Evolutionary conservation across 2,797 vertebrate species (phyloP).

Genomic region (Mastacembelus armatus): DNA sequence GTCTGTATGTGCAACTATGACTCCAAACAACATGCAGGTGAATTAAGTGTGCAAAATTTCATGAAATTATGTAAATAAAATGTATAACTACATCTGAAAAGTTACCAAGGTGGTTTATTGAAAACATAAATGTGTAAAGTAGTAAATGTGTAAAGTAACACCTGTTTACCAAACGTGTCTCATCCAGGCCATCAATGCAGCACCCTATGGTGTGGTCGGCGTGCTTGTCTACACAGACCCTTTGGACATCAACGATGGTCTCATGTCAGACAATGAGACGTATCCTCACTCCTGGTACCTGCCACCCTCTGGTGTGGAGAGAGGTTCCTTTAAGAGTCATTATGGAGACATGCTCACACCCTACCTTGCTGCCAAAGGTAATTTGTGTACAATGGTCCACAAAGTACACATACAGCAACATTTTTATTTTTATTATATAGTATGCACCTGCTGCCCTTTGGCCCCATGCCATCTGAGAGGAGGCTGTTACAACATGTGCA

Average conservation of each 20-base stretch:
- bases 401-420: too few species aligned
- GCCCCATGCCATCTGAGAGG: background rate
- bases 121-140: too few species aligned
- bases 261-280: constrained; percentile 82
- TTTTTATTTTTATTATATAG: background rate
- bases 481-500: constrained; percentile 1
- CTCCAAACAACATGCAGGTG: too few species aligned
- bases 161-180: background rate
- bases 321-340: constrained; percentile 80
- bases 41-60: too few species aligned
- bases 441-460: constrained; percentile 11
- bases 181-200: constrained; percentile 88
- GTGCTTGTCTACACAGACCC: constrained; percentile 93
- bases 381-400: background rate
- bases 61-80: too few species aligned
- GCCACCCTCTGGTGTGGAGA: constrained; percentile 89
- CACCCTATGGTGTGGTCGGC: constrained; percentile 83
- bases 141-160: background rate
- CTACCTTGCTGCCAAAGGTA: constrained; percentile 90
- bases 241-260: constrained; percentile 88
- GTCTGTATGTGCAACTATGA: too few species aligned
- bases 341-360: constrained; percentile 90
- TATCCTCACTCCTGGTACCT: constrained; percentile 93
- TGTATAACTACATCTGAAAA: too few species aligned
- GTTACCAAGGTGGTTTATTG: background rate